Evolutionary conservation across 2,888 invertebrate species (phyloP).

Genomic region (Beris chalybata): DNA sequence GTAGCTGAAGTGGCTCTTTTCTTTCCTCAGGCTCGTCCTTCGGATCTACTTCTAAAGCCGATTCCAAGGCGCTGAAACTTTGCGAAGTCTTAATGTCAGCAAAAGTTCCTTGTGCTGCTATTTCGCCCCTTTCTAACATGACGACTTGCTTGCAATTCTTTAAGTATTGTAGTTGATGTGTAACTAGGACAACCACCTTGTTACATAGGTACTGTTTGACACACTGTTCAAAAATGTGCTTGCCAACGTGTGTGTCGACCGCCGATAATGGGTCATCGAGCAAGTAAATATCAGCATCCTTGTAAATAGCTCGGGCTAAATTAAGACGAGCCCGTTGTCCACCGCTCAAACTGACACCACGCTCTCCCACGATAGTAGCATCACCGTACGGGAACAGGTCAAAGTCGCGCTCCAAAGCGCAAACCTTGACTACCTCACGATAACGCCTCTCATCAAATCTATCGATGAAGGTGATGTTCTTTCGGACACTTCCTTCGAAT

Average conservation of each 20-base stretch:
- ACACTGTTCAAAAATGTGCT: conserved; percentile 67
- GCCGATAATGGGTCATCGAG: conserved; percentile 74
- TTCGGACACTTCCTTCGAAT: conserved; percentile 63
- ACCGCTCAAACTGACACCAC: conserved; percentile 79
- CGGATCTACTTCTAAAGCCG: conserved; percentile 15
- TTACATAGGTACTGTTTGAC: conserved; percentile 60
- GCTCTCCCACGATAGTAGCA: conserved; percentile 76
- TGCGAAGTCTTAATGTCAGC: conserved; percentile 61
- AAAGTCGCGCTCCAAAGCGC: conserved; percentile 71
- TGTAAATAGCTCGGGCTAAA: conserved; percentile 75
- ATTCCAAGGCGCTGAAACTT: conserved; percentile 43
- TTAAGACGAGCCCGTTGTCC: conserved; percentile 83
- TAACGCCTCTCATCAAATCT: conserved; percentile 59
- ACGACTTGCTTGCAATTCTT: conserved; percentile 59
- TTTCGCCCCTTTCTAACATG: conserved; percentile 53
- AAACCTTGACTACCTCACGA: conserved; percentile 64
- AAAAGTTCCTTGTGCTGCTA: conserved; percentile 57
- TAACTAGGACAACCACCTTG: conserved; percentile 76
- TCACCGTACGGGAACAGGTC: conserved; percentile 76
- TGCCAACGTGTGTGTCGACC: conserved; percentile 67
- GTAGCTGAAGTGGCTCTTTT: conserved; percentile 16
- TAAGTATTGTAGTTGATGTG: conserved; percentile 77
- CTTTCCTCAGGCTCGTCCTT: conserved; percentile 13
- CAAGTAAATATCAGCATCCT: conserved; percentile 70
- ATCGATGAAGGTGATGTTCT: conserved; percentile 68